phyloP scores from a whole-genome alignment of 2,888 invertebrate species.

The Zonitis immaculata region DNA sequence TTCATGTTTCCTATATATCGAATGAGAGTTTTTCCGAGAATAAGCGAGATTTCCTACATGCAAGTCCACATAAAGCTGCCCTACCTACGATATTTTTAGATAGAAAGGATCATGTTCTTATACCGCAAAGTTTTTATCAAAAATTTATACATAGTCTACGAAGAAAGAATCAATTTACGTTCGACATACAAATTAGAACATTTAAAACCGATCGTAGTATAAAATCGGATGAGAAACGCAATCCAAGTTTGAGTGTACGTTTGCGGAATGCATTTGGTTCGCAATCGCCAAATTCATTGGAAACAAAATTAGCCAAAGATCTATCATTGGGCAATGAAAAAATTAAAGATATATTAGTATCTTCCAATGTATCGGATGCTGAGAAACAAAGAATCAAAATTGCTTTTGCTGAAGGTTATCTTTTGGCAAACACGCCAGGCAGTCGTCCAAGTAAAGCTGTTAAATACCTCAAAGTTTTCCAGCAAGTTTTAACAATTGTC shows the following conservation, averaged over 20 bases:
- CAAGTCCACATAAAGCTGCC: conserved; percentile 30
- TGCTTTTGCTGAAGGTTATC: conserved; percentile 88
- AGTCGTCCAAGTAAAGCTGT: conserved; percentile 52
- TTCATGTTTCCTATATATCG: conserved; percentile 46
- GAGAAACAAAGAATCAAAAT: conserved; percentile 76
- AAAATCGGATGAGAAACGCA: conserved; percentile 65
- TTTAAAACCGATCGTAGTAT: conserved; percentile 77
- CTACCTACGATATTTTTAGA: conserved; percentile 37
- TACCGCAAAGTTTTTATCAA: conserved; percentile 39
- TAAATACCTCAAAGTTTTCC: conserved; percentile 65
- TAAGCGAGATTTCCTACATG: conserved; percentile 47
- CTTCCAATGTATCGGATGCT: conserved; percentile 48
- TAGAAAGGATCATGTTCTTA: conserved; percentile 31
- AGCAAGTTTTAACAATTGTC: conserved; percentile 66
- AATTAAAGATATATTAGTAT: conserved; percentile 53
- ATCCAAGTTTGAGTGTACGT: conserved; percentile 65
- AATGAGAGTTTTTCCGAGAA: conserved; percentile 49
- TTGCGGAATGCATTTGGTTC: conserved; percentile 55
- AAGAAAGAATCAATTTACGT: conserved; percentile 37
- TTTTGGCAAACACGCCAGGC: conserved; percentile 60
- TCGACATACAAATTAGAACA: conserved; percentile 59
- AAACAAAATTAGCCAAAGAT: conserved; percentile 27
- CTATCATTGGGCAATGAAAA: conserved; percentile 45
- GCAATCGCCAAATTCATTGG: conserved; percentile 23
- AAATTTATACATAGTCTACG: conserved; percentile 35